A percentile compares a stretch with the other conserved stretches of the same genome.
phyloP scores from a whole-genome alignment of 1,140 invertebrate species.

The Papilio polytes region DNA sequence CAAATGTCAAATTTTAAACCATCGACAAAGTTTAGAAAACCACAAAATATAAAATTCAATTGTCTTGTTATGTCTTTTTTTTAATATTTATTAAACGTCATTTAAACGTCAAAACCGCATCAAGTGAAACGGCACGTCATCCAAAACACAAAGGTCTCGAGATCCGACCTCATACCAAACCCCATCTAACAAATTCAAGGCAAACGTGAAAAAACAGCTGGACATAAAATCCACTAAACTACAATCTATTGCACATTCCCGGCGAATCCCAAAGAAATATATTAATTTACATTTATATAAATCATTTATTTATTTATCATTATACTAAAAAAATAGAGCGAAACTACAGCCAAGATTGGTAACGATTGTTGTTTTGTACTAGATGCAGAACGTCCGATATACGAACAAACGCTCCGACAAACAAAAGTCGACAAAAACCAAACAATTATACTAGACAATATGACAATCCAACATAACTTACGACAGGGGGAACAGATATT shows the following conservation, averaged over 20 bases:
- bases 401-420: constrained; percentile 38
- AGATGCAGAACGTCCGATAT: constrained; percentile 48
- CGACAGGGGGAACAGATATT: not conserved
- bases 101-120: not conserved
- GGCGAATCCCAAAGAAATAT: constrained; percentile 72
- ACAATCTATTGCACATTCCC: constrained; percentile 80
- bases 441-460: not conserved
- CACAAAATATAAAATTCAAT: not conserved
- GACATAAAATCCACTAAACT: constrained; percentile 50
- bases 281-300: constrained; percentile 52
- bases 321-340: constrained; percentile 63
- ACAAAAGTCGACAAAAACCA: not conserved
- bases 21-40: not conserved
- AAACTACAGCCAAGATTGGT: constrained; percentile 78
- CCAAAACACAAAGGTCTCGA: not conserved
- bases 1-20: not conserved
- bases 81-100: not conserved
- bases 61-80: not conserved
- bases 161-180: constrained; percentile 9
- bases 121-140: not conserved
- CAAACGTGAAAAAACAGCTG: constrained; percentile 38
- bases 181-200: constrained; percentile 24
- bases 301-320: constrained; percentile 55
- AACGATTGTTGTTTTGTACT: constrained; percentile 74
- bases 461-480: not conserved